These are phyloP conservation scores for Aphelinus atriplicis DNA, from an alignment of 1,140 invertebrate genomes.

Conservation along the genomic window DNA sequence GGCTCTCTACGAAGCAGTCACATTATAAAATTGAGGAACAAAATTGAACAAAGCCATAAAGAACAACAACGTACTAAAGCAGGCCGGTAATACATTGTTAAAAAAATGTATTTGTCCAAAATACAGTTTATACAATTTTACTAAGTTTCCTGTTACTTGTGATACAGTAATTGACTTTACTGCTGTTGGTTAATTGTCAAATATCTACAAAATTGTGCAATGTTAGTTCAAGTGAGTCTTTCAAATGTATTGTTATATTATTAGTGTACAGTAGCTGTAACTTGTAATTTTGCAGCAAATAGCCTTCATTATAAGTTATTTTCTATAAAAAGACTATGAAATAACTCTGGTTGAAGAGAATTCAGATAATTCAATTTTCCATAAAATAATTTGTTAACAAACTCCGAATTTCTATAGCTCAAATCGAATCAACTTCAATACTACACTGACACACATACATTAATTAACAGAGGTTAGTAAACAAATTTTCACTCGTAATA, in stretches of 20 bases:
- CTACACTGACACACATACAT: too few species aligned
- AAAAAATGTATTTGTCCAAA: constrained; percentile 44
- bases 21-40: constrained; percentile 72
- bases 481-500: too few species aligned
- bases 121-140: constrained; percentile 39
- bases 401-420: too few species aligned
- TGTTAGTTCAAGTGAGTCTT: constrained; percentile 17
- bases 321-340: constrained; percentile 2
- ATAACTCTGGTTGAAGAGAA: too few species aligned
- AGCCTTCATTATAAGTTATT: constrained; percentile 20
- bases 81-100: constrained; percentile 55
- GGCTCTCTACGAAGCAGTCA: constrained; percentile 75
- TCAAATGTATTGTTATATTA: constrained; percentile 31
- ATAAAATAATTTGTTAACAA: too few species aligned
- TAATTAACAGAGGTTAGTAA: too few species aligned
- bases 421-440: too few species aligned
- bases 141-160: constrained; percentile 32
- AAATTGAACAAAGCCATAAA: constrained; percentile 66
- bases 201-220: constrained; percentile 9
- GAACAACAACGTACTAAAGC: constrained; percentile 59
- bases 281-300: constrained; percentile 31
- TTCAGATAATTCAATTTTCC: too few species aligned
- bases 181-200: constrained; percentile 17
- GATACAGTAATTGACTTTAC: constrained; percentile 32
- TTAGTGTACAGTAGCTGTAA: constrained; percentile 29